Base-by-base conservation (phyloP, 2,797 vertebrate species). In the Syngnathus rostellatus region DNA sequence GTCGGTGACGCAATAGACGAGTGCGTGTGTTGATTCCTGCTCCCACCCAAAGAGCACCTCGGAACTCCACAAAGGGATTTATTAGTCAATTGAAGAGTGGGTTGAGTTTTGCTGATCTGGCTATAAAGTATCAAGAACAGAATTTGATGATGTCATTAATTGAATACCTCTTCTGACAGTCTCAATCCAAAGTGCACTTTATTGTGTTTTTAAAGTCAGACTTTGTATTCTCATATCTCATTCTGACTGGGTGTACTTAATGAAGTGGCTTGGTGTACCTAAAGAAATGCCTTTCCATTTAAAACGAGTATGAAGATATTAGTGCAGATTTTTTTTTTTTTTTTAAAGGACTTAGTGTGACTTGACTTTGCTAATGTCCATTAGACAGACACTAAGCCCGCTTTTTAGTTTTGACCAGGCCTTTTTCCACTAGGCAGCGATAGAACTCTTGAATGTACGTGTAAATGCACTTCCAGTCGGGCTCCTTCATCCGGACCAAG, bases 381-480 rank as follows among this genome's bases (percentile, higher is more conserved):
- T 54, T 41, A n/a, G 11, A 12, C 19, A 21, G 31, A 62, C 55
- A 75, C 77, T 82, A 88, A 8, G 17, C 39, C 54, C 85, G 76
- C 77, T 94, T 96, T 90, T 99, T 99, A 89, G 95, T 98, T 91
- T 99, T 99, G 84, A 99, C 97, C 78, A 99, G 93, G 87, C 97
- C 97, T 81, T 94, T 98, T 89, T 98, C 93, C 89, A 99, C 97
- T 89, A 99, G 94, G 88, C 94, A 92, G 89, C 97, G 95, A 92
- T 99, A 99, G 86, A 97, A 97, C 86, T 99, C 97, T 90, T 98
- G 97, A 88, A 99, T 94, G 92, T 99, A 99, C 59, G 97, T 99
- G 92, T 97, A 99, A 83, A 99, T 95, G 86, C 96, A 99, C 90
- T 99, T 99, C 97, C 97, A 99, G 90, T 99, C 96, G 0, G 96